A percentile compares a stretch with the other conserved stretches of the same genome.
phyloP scores from a whole-genome alignment of 2,113 vertebrate genomes.

The Onychostoma macrolepis region DNA sequence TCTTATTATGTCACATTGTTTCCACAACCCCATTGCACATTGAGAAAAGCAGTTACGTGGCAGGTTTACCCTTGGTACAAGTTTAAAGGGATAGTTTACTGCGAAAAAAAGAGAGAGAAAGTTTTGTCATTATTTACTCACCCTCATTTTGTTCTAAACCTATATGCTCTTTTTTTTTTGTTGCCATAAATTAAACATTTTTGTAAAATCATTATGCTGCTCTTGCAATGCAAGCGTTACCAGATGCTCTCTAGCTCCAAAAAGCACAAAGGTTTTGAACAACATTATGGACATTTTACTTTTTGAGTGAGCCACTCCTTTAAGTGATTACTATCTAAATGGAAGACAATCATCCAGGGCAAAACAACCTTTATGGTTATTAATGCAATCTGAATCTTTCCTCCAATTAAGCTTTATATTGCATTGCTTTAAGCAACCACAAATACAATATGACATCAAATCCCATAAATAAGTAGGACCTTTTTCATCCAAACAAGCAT shows the following conservation, averaged over 20 bases:
- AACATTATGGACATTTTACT: neutral
- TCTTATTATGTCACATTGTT: conserved; percentile 22
- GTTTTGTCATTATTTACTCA: neutral
- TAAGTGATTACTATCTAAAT: neutral
- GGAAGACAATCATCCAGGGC: neutral
- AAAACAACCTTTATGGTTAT: conserved; percentile 4
- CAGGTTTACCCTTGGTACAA: neutral
- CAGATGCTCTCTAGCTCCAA: neutral
- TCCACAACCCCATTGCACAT: neutral
- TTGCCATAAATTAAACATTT: neutral
- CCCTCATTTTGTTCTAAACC: neutral
- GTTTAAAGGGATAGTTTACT: neutral
- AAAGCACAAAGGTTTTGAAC: neutral
- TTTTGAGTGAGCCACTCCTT: neutral
- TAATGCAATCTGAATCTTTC: neutral
- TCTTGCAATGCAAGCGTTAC: neutral
- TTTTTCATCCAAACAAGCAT: neutral
- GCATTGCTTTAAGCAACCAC: neutral
- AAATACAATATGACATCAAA: neutral
- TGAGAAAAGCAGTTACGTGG: neutral
- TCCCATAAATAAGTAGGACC: neutral
- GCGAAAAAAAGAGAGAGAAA: no score
- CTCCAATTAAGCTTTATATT: neutral
- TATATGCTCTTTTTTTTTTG: neutral
- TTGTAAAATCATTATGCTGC: neutral